A percentile compares a stretch with the other conserved stretches of the same genome.
These are phyloP conservation scores for Pharmacophagus antenor DNA, from an alignment of 2,888 invertebrate genomes.

Conservation along the genomic window DNA sequence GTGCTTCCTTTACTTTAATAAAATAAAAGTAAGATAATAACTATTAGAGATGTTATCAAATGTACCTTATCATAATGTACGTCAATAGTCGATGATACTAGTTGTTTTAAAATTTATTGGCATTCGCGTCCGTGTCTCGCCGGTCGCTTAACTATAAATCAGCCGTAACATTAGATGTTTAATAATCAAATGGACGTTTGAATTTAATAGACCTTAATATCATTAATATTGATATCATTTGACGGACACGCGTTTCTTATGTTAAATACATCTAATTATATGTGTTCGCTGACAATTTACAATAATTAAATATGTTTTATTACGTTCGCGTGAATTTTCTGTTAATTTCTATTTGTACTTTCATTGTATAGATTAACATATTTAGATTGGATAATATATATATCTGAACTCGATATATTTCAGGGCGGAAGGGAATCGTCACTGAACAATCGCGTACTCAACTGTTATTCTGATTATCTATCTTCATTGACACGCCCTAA, in stretches of 20 bases:
- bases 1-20: too few relatives aligned
- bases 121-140: neutral
- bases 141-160: constrained; percentile 7
- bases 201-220: constrained; percentile 8
- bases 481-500: too few relatives aligned
- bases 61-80: neutral
- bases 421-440: too few relatives aligned
- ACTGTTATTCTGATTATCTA: too few relatives aligned
- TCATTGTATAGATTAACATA: neutral
- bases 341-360: neutral
- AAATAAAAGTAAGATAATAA: neutral
- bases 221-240: constrained; percentile 9
- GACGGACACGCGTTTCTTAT: neutral
- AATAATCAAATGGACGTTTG: constrained; percentile 11
- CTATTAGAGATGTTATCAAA: neutral
- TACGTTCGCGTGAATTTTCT: neutral
- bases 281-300: neutral
- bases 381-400: neutral
- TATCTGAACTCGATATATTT: too few relatives aligned
- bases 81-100: neutral
- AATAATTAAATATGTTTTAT: neutral
- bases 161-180: neutral
- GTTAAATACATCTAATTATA: constrained; percentile 5
- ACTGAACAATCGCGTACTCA: too few relatives aligned
- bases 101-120: constrained; percentile 1